Evolutionary conservation across 1,140 invertebrate species (phyloP).

Genomic region (Drosophila orena): DNA sequence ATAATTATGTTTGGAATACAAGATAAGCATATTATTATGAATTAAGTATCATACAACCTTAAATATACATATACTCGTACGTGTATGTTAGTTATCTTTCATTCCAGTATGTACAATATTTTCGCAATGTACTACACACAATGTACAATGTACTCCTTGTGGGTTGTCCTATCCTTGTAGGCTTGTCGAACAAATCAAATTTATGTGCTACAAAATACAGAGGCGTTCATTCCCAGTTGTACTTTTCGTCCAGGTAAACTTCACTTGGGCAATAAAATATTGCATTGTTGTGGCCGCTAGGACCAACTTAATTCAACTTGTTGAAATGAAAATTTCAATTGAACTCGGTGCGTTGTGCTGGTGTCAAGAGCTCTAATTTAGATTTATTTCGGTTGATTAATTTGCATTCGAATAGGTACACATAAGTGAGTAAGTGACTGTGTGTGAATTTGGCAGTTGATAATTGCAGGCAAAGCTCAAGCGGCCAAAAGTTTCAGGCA

Average conservation of each 20-base stretch:
- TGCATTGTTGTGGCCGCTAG: conserved; percentile 23
- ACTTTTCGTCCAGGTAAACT: conserved; percentile 32
- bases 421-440: not conserved
- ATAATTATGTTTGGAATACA: no score
- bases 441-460: conserved; percentile 53
- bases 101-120: not conserved
- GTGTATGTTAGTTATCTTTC: no score
- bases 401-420: conserved; percentile 45
- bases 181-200: conserved; percentile 58
- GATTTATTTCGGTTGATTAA: conserved; percentile 67
- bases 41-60: no score
- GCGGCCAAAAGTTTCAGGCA: conserved; percentile 49
- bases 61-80: no score
- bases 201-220: conserved; percentile 35
- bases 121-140: no score
- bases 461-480: conserved; percentile 62
- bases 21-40: no score
- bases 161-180: not conserved
- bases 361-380: conserved; percentile 69
- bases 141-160: conserved; percentile 10
- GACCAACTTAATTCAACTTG: conserved; percentile 53
- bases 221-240: conserved; percentile 10
- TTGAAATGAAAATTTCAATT: conserved; percentile 68
- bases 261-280: conserved; percentile 56
- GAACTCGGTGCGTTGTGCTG: conserved; percentile 56